Evolutionary conservation across 2,113 vertebrate genomes (phyloP), one percentile per base, ranked within the genome.

Genomic region (Colistium nudipinnis): DNA sequence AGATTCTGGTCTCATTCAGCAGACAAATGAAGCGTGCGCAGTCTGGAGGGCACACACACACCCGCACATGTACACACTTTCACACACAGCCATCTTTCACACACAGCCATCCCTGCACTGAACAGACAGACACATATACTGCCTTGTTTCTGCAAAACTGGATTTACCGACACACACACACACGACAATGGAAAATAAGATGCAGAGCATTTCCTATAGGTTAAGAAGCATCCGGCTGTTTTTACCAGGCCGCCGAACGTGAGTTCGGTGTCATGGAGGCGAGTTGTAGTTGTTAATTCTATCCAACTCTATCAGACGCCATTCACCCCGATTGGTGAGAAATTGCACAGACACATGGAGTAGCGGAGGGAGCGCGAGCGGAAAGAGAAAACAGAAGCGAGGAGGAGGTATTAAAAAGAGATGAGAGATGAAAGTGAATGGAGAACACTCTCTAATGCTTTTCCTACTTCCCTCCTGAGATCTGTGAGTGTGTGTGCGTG

Each of bases 1-100:
- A 84, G 85, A 91, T 88, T 88, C 82, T 84, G 87, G 84, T 89
- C 86, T 90, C 87, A 84, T 90, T 90, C 84, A 80, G 82, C 74
- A 80, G 87, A 84, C 80, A 90, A 89, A 89, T 89, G 82, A 90
- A 89, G 84, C 81, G 47, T 82, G 80, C 84, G 84, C 60, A 59
- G 70, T 76, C 63, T 85, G 89, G 85, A 89, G 81, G 85, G 66
- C 81, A 69, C 71, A 70, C 72, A 77, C 35, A 70, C 72, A 77
- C 35, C 28, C 75, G 77, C 73, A 72, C 61, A 13, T 33, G 56
- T 5, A 65, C 39, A 76, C 70, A 81, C 63, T 36, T 49, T 66
- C 6, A 74, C 60, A 72, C 35, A 7, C 10, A 38, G 73, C 66
- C 70, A 75, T n/a, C n/a, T n/a, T n/a, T n/a, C 76, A 81, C 71